A percentile compares a stretch with the other conserved stretches of the same genome.
phyloP scores from a whole-genome alignment of 1,140 invertebrate genomes.

The Gryon sp. region DNA sequence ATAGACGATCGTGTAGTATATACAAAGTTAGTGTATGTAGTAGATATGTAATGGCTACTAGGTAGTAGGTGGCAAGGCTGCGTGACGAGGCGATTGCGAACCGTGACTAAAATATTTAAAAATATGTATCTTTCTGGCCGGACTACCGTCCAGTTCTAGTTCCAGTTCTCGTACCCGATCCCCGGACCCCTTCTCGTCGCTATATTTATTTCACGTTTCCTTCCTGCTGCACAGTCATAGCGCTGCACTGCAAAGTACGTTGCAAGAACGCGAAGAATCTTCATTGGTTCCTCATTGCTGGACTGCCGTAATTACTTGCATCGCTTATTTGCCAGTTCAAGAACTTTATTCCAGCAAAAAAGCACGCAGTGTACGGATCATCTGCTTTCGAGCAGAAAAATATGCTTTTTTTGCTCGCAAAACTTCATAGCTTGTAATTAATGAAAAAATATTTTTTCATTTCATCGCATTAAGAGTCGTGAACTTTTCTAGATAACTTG shows the following conservation, averaged over 20 bases:
- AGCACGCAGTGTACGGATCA: slow-evolving; percentile 29
- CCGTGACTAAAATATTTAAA: slow-evolving; percentile 81
- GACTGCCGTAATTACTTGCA: slow-evolving; percentile 60
- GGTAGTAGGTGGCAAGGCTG: slow-evolving; percentile 79
- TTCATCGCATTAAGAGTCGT: too few relatives aligned
- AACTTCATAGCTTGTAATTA: too few relatives aligned
- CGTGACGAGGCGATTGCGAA: slow-evolving; percentile 80
- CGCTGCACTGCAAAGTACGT: slow-evolving; percentile 58
- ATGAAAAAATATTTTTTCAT: too few relatives aligned
- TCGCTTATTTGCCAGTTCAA: slow-evolving; percentile 43
- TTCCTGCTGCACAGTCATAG: slow-evolving; percentile 72
- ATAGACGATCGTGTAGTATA: slow-evolving; percentile 57
- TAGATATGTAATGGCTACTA: slow-evolving; percentile 77
- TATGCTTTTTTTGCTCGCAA: slow-evolving; percentile 16
- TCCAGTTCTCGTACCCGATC: slow-evolving; percentile 70
- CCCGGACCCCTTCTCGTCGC: slow-evolving; percentile 67
- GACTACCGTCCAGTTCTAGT: slow-evolving; percentile 79
- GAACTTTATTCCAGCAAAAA: slow-evolving; percentile 16
- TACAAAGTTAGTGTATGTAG: slow-evolving; percentile 65
- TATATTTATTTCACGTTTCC: slow-evolving; percentile 80
- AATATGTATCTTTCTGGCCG: slow-evolving; percentile 81
- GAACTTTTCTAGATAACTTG: too few relatives aligned
- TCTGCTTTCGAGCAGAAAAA: slow-evolving; percentile 25
- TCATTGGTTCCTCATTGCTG: slow-evolving; percentile 66
- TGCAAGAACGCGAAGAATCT: slow-evolving; percentile 62